Conservation (phyloP, 1,140 invertebrate species). For the Aphaenogaster rudis region DNA sequence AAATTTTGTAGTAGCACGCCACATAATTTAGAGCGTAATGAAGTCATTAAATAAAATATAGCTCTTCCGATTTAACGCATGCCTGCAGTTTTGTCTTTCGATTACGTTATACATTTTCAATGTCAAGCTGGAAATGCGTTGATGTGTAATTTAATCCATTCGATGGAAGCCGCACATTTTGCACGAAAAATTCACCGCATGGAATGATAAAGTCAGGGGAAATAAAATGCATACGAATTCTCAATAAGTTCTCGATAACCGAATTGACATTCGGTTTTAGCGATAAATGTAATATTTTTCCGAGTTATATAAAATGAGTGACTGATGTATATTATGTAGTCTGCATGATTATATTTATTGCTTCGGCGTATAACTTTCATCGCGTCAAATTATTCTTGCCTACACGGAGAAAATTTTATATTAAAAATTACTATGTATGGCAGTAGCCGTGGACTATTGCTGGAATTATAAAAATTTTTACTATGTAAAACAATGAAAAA, state of each 20-base stretch:
- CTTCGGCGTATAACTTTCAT: neutral
- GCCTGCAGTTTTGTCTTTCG: slow-evolving; percentile 33
- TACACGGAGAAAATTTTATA: too few relatives aligned
- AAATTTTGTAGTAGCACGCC: neutral
- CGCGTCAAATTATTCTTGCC: neutral
- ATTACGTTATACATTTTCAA: slow-evolving; percentile 62
- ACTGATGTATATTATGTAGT: neutral
- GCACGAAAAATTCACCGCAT: slow-evolving; percentile 9
- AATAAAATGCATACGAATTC: neutral
- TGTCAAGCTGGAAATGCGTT: neutral
- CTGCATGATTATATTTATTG: neutral
- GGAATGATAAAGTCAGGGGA: neutral
- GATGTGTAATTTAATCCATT: neutral
- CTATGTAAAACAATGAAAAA: too few relatives aligned
- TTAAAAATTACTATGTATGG: too few relatives aligned
- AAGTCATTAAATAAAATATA: slow-evolving; percentile 37
- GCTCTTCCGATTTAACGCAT: neutral
- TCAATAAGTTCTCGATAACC: neutral
- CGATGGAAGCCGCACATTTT: neutral
- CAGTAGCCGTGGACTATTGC: too few relatives aligned
- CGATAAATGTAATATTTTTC: neutral
- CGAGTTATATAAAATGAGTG: neutral
- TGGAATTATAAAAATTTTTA: too few relatives aligned
- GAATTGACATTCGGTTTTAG: neutral
- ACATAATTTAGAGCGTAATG: neutral